Evolutionary conservation across 2,797 vertebrate species (phyloP).

Genomic region (Muscicapa striata): DNA sequence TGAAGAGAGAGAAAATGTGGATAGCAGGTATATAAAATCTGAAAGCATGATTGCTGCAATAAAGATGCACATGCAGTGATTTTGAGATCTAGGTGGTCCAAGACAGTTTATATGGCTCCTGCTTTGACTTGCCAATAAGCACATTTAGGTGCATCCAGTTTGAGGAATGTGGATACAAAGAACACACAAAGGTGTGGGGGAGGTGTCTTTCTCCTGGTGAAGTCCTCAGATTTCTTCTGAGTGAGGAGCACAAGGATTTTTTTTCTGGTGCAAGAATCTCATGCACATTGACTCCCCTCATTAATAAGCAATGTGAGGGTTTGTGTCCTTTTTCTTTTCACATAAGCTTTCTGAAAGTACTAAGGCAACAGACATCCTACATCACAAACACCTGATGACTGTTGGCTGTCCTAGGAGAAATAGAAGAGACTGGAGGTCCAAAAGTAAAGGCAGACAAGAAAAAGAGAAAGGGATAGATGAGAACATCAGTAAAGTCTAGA

Average conservation of each 20-base stretch:
- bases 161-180: not conserved
- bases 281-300: not conserved
- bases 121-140: not conserved
- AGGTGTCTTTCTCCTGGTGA: not conserved
- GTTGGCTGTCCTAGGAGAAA: not conserved
- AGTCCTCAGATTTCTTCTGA: not conserved
- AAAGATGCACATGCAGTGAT: not conserved
- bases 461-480: not conserved
- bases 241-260: not conserved
- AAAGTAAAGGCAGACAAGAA: not conserved
- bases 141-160: not conserved
- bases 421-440: not conserved
- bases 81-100: not conserved
- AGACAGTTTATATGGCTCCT: not conserved
- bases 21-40: not conserved
- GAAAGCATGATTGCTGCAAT: not conserved
- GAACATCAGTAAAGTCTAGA: not conserved
- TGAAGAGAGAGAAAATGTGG: not conserved
- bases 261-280: not conserved
- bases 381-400: not conserved
- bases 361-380: not conserved
- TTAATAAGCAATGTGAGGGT: not conserved
- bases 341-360: not conserved
- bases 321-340: not conserved
- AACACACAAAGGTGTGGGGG: not conserved